Evolutionary conservation across 2,888 invertebrate genomes (phyloP).

Genomic region (Rhamnusium bicolor): DNA sequence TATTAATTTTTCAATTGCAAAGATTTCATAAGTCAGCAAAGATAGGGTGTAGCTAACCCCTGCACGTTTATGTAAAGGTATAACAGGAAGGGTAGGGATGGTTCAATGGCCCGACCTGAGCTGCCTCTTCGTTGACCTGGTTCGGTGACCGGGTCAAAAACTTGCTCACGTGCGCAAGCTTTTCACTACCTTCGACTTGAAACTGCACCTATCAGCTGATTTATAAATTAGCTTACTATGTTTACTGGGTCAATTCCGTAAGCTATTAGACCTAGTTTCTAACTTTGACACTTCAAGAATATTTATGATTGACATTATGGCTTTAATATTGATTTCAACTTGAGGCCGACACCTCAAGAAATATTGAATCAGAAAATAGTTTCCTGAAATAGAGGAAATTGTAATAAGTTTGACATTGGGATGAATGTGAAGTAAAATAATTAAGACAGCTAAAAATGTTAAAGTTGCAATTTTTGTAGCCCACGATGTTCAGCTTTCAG

Average conservation of each 20-base stretch:
- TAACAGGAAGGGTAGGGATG: constrained; percentile 12
- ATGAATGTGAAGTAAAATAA: not conserved
- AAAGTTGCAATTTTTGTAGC: not conserved
- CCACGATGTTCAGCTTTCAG: not conserved
- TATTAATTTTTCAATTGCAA: not conserved
- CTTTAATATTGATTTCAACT: not conserved
- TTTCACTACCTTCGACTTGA: constrained; percentile 52
- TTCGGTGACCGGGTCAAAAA: constrained; percentile 63
- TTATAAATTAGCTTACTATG: constrained; percentile 51
- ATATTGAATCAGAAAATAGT: too few relatives aligned
- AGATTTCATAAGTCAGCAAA: not conserved
- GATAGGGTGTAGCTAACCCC: not conserved
- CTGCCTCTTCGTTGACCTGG: constrained; percentile 62
- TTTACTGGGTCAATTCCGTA: constrained; percentile 37
- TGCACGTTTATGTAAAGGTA: constrained; percentile 17
- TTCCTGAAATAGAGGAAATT: not conserved
- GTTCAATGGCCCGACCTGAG: constrained; percentile 65
- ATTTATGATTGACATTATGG: constrained; percentile 18
- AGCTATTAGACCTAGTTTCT: constrained; percentile 21
- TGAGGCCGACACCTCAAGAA: too few relatives aligned
- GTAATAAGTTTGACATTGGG: not conserved
- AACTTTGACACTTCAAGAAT: not conserved
- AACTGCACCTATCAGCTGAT: constrained; percentile 62
- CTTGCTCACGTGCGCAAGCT: constrained; percentile 53
- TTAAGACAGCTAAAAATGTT: not conserved